phyloP scores from a whole-genome alignment of 2,113 vertebrate species.

The Xiphophorus hellerii region DNA sequence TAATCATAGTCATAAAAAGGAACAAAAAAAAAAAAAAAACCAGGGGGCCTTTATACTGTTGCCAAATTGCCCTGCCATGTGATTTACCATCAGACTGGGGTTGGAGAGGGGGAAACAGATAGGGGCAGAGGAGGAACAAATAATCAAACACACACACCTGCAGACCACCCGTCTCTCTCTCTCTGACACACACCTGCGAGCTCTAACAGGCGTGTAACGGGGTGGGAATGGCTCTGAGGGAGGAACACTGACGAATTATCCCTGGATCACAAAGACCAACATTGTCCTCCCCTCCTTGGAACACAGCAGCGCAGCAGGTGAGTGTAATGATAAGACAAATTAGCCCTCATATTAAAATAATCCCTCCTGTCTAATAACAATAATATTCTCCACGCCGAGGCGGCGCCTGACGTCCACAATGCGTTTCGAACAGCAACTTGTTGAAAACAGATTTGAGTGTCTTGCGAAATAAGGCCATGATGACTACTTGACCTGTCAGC shows the following conservation, averaged over 20 bases:
- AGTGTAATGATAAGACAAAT: conserved; percentile 63
- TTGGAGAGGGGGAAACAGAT: conserved; percentile 43
- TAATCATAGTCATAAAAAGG: conserved; percentile 79
- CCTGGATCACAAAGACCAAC: conserved; percentile 72
- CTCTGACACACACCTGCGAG: conserved; percentile 65
- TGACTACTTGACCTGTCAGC: conserved; percentile 60
- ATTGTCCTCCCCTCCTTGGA: conserved; percentile 64
- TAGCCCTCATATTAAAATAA: conserved; percentile 70
- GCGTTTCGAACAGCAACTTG: conserved; percentile 35
- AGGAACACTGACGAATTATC: conserved; percentile 67
- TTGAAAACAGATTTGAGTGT: conserved; percentile 64
- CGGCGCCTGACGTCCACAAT: conserved; percentile 31
- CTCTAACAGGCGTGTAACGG: conserved; percentile 53
- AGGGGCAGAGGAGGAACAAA: conserved; percentile 54
- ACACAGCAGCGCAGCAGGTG: conserved; percentile 67
- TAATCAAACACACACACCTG: conserved; percentile 66
- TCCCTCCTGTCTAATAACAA: conserved; percentile 67
- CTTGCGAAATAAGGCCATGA: conserved; percentile 42
- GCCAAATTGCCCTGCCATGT: conserved; percentile 77
- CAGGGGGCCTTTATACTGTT: conserved; percentile 70
- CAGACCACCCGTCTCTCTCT: conserved; percentile 41
- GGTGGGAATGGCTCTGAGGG: conserved; percentile 39
- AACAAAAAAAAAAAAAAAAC: neutral
- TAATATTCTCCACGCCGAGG: conserved; percentile 41
- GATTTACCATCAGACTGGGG: conserved; percentile 72